Conservation (phyloP, 1,140 invertebrate genomes). For the Piezodorus guildinii region DNA sequence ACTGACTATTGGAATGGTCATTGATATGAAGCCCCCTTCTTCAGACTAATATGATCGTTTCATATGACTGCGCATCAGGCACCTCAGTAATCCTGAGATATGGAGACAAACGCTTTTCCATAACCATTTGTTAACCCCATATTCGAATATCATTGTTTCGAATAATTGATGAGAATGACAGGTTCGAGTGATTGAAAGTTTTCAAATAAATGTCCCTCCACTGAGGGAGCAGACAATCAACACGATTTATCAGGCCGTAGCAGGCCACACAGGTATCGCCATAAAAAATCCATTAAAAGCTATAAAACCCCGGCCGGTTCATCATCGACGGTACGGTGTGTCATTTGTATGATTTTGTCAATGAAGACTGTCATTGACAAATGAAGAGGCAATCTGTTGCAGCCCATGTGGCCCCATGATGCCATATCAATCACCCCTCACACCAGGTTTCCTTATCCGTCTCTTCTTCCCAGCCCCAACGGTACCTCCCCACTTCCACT, state of each 20-base stretch:
- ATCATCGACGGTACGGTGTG: neutral
- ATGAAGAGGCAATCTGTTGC: neutral
- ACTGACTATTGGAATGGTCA: too few relatives aligned
- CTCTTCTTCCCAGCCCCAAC: neutral
- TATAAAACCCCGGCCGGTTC: neutral
- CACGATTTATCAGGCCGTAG: constrained; percentile 3
- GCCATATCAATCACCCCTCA: neutral
- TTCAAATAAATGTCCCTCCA: too few relatives aligned
- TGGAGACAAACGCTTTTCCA: too few relatives aligned
- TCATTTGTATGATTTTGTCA: constrained; percentile 9
- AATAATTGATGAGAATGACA: too few relatives aligned
- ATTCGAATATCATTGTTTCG: too few relatives aligned
- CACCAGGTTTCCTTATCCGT: constrained; percentile 4
- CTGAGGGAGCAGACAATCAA: neutral
- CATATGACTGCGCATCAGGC: too few relatives aligned
- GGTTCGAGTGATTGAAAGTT: too few relatives aligned
- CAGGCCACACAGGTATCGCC: constrained; percentile 1
- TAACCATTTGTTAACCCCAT: too few relatives aligned
- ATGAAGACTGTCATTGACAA: neutral
- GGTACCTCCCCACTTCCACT: neutral
- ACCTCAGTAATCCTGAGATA: too few relatives aligned
- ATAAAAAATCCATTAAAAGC: constrained; percentile 7
- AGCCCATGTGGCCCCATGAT: neutral
- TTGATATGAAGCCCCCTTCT: too few relatives aligned
- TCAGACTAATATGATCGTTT: too few relatives aligned